phyloP scores from a whole-genome alignment of 2,888 invertebrate genomes.

The Glyphotaelius pellucidus region DNA sequence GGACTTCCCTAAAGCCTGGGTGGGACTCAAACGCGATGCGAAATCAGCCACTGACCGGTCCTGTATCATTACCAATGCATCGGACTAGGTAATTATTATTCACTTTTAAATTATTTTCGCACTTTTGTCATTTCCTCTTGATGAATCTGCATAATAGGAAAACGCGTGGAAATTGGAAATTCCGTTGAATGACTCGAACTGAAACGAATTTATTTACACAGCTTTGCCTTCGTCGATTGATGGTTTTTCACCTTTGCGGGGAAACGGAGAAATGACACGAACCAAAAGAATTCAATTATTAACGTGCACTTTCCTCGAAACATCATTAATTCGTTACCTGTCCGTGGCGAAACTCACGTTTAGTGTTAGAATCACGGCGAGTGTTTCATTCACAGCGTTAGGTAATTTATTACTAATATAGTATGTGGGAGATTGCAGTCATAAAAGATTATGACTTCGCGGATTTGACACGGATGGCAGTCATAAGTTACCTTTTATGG shows the following conservation, averaged over 20 bases:
- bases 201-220: not conserved
- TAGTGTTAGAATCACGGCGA: not conserved
- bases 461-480: not conserved
- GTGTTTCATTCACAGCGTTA: not conserved
- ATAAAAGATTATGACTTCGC: not conserved
- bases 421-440: not conserved
- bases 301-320: not conserved
- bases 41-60: too few species aligned
- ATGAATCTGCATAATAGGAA: not conserved
- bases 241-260: slow-evolving; percentile 2
- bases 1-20: too few species aligned
- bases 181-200: not conserved
- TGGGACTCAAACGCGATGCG: too few species aligned
- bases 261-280: not conserved
- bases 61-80: too few species aligned
- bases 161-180: not conserved
- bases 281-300: not conserved
- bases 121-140: not conserved
- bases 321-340: not conserved
- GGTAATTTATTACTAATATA: not conserved
- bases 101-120: not conserved
- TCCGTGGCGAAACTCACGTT: not conserved
- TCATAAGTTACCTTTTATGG: not conserved
- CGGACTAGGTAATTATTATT: not conserved
- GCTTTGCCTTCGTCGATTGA: not conserved